These are phyloP conservation scores for Craterocephalus amniculus DNA, from an alignment of 2,797 vertebrate genomes.

Conservation along the genomic window DNA sequence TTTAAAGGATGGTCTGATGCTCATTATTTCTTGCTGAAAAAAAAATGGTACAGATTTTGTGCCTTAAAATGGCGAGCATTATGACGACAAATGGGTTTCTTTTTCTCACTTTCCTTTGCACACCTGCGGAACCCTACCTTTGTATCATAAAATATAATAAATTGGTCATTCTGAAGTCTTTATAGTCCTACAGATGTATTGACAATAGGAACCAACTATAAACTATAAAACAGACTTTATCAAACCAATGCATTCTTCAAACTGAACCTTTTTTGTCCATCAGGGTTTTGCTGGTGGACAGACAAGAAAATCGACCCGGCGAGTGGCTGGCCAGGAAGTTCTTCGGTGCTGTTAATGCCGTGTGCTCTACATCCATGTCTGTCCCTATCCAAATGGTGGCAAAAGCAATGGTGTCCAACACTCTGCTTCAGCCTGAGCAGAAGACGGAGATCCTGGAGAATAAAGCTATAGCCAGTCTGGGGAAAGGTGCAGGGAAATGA, in stretches of 20 bases:
- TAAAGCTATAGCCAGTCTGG: slow-evolving; percentile 78
- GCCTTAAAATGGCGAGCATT: not conserved
- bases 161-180: not conserved
- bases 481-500: slow-evolving; percentile 62
- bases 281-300: slow-evolving; percentile 84
- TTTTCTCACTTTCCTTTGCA: too few species aligned
- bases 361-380: slow-evolving; percentile 75
- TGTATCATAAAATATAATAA: not conserved
- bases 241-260: not conserved
- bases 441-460: slow-evolving; percentile 84
- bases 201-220: not conserved
- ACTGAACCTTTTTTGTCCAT: slow-evolving; percentile 10
- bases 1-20: not conserved
- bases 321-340: slow-evolving; percentile 83
- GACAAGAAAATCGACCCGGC: slow-evolving; percentile 77
- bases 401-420: slow-evolving; percentile 80
- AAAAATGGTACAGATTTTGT: not conserved
- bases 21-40: not conserved
- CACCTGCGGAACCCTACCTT: not conserved
- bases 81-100: not conserved
- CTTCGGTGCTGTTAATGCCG: slow-evolving; percentile 59
- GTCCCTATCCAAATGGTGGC: slow-evolving; percentile 75
- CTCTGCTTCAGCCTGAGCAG: slow-evolving; percentile 69
- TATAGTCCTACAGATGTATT: not conserved
- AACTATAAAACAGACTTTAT: too few species aligned